A percentile compares a stretch with the other conserved stretches of the same genome.
These are phyloP conservation scores for Hyposmocoma kahamanoa DNA, from an alignment of 1,140 invertebrate genomes.

Conservation along the genomic window DNA sequence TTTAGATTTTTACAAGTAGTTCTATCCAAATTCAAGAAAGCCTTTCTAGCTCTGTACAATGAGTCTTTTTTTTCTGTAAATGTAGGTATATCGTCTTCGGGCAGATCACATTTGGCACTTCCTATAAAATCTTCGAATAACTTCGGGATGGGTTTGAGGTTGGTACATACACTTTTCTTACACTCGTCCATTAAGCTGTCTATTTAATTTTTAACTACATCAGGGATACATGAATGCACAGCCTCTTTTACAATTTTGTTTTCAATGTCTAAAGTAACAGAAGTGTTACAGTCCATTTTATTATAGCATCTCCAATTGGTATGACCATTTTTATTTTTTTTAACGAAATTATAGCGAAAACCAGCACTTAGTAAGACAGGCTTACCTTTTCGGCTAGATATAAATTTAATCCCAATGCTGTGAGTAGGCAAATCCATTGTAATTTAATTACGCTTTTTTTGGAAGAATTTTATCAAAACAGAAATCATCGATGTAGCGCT, in stretches of 20 bases:
- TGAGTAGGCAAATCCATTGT: no score
- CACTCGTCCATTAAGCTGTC: slow-evolving; percentile 6
- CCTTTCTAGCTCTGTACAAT: slow-evolving; percentile 1
- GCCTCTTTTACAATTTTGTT: slow-evolving; percentile 6
- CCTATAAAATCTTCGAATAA: slow-evolving; percentile 6
- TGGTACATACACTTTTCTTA: slow-evolving; percentile 8
- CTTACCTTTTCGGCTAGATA: neutral
- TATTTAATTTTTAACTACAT: slow-evolving; percentile 4
- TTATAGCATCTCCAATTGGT: slow-evolving; percentile 8
- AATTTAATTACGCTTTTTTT: no score
- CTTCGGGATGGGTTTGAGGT: slow-evolving; percentile 8
- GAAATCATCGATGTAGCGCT: no score
- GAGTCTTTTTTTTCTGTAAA: slow-evolving; percentile 5
- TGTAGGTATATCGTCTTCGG: slow-evolving; percentile 5
- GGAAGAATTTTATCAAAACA: no score
- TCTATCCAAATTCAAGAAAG: neutral
- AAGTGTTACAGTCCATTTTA: slow-evolving; percentile 7
- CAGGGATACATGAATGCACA: slow-evolving; percentile 3
- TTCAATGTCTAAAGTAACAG: slow-evolving; percentile 1
- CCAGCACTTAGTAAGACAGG: neutral
- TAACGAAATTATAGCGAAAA: slow-evolving; percentile 2
- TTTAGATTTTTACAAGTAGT: neutral
- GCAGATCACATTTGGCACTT: neutral
- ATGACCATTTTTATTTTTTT: slow-evolving; percentile 6
- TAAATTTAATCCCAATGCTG: no score